Base-by-base conservation (phyloP, 1,140 invertebrate genomes). In the Drosophila insularis region DNA sequence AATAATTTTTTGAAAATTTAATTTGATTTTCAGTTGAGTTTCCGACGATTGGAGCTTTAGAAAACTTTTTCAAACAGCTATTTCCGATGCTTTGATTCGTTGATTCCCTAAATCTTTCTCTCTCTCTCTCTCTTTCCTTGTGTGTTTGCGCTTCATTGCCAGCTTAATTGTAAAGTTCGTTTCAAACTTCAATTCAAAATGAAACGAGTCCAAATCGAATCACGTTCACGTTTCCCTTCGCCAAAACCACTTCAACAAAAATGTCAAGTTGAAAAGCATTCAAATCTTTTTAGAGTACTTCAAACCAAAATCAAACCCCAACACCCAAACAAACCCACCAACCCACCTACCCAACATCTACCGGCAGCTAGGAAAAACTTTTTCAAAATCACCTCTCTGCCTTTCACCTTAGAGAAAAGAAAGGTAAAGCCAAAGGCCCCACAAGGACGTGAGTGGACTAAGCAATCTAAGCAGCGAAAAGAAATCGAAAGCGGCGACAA, bases 1-100 rank as follows among this genome's bases (percentile, higher is more conserved):
- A 81, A 77, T 86, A 81, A 85, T 85, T 85, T 86, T 71, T 55
- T 31, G 58, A 73, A 50, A 86, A 87, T 86, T 87, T 86, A 86
- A 86, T 86, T 87, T 82, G 82, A 80, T 82, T 87, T 68, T 55
- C 74, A 31, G 56, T 74, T 67, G n/a, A 64, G 59, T 61, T 40
- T 35, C 61, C 31, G 61, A 10, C 32, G 17, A 50, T 50, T 50
- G 43, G 43, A 17, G 43, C 43, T 31, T 63, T 5, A 32, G 43
- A 50, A 50, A 31, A 63, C 23, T 63, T 43, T 70, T 58, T 75
- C 56, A 46, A 43, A 50, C 43, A 21, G 43, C 43, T 17, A 50
- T 50, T 50, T 50, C 43, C 43, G 43, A 50, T 50, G 43, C 43
- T 50, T 50, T 50, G 43, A 50, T 50, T 50, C 43, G 54, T 27